phyloP scores from a whole-genome alignment of 1,140 invertebrate genomes.

The Lamellibrachia luymesi region DNA sequence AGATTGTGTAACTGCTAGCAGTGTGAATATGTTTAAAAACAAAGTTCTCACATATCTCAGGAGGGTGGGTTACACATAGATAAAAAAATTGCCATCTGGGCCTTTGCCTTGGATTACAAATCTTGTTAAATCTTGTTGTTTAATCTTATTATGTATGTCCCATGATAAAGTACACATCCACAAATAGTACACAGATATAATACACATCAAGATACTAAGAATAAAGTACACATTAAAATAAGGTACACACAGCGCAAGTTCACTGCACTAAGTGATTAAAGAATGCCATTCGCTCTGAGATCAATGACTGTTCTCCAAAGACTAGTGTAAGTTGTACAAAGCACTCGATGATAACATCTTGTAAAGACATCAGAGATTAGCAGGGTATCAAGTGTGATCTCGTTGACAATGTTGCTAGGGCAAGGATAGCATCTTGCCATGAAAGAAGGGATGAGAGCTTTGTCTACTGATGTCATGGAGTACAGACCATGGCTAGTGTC shows the following conservation, averaged over 20 bases:
- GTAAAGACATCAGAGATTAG: neutral
- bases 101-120: too few relatives aligned
- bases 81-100: too few relatives aligned
- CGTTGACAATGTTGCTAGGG: neutral
- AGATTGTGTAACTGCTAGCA: too few relatives aligned
- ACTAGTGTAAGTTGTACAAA: neutral
- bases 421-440: neutral
- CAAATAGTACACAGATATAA: neutral
- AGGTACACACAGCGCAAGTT: neutral
- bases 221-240: neutral
- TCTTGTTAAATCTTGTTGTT: too few relatives aligned
- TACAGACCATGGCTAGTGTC: neutral
- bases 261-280: neutral
- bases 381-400: neutral
- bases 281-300: neutral
- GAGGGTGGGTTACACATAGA: too few relatives aligned
- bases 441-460: neutral
- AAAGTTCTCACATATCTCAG: too few relatives aligned
- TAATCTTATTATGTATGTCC: too few relatives aligned
- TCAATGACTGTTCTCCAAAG: neutral
- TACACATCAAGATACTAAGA: neutral
- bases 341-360: neutral
- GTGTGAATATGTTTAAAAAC: too few relatives aligned
- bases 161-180: neutral
- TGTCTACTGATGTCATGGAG: neutral